Conservation (phyloP, 2,113 vertebrate genomes). For the Corythaeola cristata region DNA sequence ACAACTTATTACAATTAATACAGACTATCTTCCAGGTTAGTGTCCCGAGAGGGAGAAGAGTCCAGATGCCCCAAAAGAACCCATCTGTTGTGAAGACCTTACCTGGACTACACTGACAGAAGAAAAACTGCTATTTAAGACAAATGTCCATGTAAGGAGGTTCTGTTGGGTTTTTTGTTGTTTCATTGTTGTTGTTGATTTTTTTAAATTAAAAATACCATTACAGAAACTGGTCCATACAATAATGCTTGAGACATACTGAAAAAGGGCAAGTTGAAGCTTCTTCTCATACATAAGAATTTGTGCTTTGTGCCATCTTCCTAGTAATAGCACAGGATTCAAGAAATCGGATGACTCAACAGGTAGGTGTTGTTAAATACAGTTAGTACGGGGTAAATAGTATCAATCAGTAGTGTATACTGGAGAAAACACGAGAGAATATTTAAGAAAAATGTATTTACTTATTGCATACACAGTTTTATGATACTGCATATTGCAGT, state of each 20-base stretch:
- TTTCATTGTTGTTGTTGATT: neutral
- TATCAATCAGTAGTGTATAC: neutral
- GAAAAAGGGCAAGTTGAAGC: neutral
- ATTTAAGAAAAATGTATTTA: neutral
- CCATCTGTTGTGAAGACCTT: neutral
- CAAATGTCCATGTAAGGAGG: neutral
- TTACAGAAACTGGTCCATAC: neutral
- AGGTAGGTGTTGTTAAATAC: neutral
- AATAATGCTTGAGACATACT: neutral
- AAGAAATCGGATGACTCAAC: neutral
- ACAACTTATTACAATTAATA: neutral
- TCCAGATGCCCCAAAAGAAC: neutral
- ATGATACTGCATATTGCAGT: neutral
- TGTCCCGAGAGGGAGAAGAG: neutral
- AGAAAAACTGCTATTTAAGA: neutral
- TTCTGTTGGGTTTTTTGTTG: neutral
- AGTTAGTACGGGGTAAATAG: neutral
- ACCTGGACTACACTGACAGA: neutral
- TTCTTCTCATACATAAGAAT: neutral
- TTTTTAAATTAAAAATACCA: neutral
- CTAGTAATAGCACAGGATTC: neutral
- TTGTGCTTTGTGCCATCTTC: neutral
- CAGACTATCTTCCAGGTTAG: neutral
- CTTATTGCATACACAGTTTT: neutral
- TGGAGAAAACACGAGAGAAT: neutral